Percentiles rank a stretch among this genome's conserved stretches.
phyloP scores from a whole-genome alignment of 2,113 vertebrate genomes.

The Notothenia rossii region DNA sequence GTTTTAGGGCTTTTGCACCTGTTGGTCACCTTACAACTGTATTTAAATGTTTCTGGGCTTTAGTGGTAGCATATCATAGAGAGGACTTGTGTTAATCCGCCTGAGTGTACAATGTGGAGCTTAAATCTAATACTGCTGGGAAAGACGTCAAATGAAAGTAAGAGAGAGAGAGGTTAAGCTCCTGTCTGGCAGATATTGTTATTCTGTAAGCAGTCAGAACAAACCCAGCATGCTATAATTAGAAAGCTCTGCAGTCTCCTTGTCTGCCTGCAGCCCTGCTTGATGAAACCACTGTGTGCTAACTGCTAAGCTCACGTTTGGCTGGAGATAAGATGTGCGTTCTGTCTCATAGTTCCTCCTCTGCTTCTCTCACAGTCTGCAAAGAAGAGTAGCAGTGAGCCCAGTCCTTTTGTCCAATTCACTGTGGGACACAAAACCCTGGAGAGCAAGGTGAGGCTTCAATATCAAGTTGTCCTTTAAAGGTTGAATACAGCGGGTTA shows the following conservation, averaged over 20 bases:
- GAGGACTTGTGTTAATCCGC: neutral
- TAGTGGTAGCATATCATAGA: neutral
- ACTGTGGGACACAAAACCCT: conserved; percentile 91
- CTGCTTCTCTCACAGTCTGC: conserved; percentile 83
- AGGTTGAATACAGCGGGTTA: neutral
- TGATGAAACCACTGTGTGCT: conserved; percentile 46
- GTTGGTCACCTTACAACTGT: too few relatives aligned
- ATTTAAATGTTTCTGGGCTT: too few relatives aligned
- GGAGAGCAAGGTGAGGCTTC: conserved; percentile 93
- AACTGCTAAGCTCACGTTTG: conserved; percentile 26
- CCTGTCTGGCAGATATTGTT: conserved; percentile 38
- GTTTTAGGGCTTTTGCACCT: too few relatives aligned
- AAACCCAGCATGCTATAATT: conserved; percentile 63
- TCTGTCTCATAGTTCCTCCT: conserved; percentile 34
- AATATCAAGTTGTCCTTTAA: neutral
- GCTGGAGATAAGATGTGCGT: conserved; percentile 15
- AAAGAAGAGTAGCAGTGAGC: conserved; percentile 94
- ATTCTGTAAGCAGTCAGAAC: conserved; percentile 48
- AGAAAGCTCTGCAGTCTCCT: conserved; percentile 57
- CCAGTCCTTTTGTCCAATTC: conserved; percentile 92
- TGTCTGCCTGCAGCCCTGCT: conserved; percentile 67
- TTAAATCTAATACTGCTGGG: conserved; percentile 27
- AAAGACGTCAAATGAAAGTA: conserved; percentile 18
- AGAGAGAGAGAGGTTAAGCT: conserved; percentile 23
- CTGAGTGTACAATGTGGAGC: conserved; percentile 12